phyloP scores from a whole-genome alignment of 1,140 invertebrate genomes.

The Luehdorfia chinensis region DNA sequence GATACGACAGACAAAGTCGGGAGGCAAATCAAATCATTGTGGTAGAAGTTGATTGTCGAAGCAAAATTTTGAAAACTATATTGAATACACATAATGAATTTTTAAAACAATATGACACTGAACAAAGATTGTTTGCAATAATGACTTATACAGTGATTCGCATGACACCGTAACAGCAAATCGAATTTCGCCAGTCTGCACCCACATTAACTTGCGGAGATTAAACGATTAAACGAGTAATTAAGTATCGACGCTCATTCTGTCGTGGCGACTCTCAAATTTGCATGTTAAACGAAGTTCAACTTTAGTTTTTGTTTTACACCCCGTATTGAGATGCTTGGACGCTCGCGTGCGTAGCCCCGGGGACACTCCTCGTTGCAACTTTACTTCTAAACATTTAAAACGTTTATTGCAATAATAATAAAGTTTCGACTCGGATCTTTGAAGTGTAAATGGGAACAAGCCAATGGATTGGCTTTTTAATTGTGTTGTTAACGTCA shows the following conservation, averaged over 20 bases:
- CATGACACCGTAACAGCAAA: too few species aligned
- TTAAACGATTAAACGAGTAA: constrained; percentile 74
- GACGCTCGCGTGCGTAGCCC: constrained; percentile 49
- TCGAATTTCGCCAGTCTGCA: constrained; percentile 27
- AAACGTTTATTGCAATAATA: constrained; percentile 10
- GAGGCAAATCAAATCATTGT: not conserved
- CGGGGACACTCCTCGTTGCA: constrained; percentile 29
- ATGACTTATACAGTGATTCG: too few species aligned
- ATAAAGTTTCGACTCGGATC: constrained; percentile 26
- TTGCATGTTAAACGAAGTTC: constrained; percentile 77
- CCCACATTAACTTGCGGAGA: constrained; percentile 52
- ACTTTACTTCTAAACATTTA: constrained; percentile 7
- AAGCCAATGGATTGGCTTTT: constrained; percentile 51
- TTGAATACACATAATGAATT: too few species aligned
- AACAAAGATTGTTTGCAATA: too few species aligned
- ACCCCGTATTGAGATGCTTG: constrained; percentile 65
- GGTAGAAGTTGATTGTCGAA: too few species aligned
- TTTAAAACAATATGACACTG: too few species aligned
- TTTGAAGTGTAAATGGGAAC: not conserved
- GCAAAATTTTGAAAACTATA: too few species aligned
- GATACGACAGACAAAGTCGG: not conserved
- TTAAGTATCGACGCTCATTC: constrained; percentile 74
- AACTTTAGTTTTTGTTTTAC: constrained; percentile 63
- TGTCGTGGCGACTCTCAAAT: constrained; percentile 72
- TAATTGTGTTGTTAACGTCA: constrained; percentile 71